Evolutionary conservation across 2,888 invertebrate species (phyloP).

Genomic region (Sepioteuthis lessoniana): DNA sequence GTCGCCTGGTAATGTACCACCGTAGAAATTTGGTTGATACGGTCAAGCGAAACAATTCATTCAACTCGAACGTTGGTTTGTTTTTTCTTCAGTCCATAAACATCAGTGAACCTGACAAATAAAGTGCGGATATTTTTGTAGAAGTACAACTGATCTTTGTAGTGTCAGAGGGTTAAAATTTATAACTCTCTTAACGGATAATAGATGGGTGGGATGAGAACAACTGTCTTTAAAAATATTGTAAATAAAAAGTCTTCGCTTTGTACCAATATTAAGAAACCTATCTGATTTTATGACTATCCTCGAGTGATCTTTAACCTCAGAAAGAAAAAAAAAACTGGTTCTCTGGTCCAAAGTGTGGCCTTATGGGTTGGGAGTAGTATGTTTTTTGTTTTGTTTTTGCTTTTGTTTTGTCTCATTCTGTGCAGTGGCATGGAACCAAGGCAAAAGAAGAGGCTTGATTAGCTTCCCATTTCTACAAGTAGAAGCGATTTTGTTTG

Average conservation of each 20-base stretch:
- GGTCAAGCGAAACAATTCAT: conserved; percentile 7
- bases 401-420: neutral
- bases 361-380: too few relatives aligned
- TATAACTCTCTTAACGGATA: neutral
- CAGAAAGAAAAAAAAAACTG: neutral
- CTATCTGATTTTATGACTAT: neutral
- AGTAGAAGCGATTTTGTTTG: neutral
- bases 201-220: neutral
- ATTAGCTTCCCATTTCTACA: neutral
- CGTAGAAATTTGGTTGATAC: neutral
- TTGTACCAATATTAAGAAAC: neutral
- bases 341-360: neutral
- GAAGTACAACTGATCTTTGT: neutral
- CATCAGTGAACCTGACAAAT: neutral
- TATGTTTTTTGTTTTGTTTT: neutral
- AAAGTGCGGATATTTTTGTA: neutral
- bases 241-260: neutral
- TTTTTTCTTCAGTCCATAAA: neutral
- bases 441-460: neutral
- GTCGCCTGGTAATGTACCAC: neutral
- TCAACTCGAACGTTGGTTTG: neutral
- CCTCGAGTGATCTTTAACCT: neutral
- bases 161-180: neutral
- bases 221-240: neutral
- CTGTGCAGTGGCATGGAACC: neutral